Evolutionary conservation across 1,140 invertebrate species (phyloP), one percentile per base, ranked within the genome.

Genomic region (Brachionus calyciflorus): DNA sequence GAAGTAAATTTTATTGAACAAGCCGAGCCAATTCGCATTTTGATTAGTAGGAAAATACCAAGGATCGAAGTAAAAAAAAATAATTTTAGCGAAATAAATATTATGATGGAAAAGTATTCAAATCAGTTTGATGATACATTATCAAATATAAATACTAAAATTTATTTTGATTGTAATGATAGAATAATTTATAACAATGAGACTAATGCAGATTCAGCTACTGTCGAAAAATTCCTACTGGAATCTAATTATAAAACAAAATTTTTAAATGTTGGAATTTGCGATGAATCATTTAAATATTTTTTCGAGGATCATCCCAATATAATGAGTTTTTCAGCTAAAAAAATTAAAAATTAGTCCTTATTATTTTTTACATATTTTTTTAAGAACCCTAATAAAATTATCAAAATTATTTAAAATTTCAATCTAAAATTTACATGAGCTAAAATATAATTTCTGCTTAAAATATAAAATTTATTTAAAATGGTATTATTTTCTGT

Each of bases 241-340:
- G 19, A 60, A 33, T 60, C 55, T 33, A 60, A 60, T 33, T 60
- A 60, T 37, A 60, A n/a, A 37, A 37, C 55, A 37, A 60, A 60
- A 37, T 60, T 33, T 17, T 37, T 33, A 33, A 60, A 60, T 19
- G 55, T 21, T 4, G 37, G 9, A 12, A 60, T 60, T 60, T 60
- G 55, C 21, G 55, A 60, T 37, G 55, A 60, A 21, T 33, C 28
- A 9, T 37, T 60, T 41, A 33, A 60, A 1, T 60, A 19, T 33
- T 37, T 33, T 60, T 60, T 60, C 37, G 55, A n/a, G 17, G 37
- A 60, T 33, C 33, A 33, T 14, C 12, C 12, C 3, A 37, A 17
- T 6, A 33, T 33, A 1, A 37, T 60, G 6, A 30, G 37, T 17
- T 60, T 60, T 60, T 60, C 17, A 17, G 30, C 55, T 9, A 10